These are phyloP conservation scores for Peucedramus taeniatus DNA, from an alignment of 2,113 vertebrate genomes.

Conservation along the genomic window DNA sequence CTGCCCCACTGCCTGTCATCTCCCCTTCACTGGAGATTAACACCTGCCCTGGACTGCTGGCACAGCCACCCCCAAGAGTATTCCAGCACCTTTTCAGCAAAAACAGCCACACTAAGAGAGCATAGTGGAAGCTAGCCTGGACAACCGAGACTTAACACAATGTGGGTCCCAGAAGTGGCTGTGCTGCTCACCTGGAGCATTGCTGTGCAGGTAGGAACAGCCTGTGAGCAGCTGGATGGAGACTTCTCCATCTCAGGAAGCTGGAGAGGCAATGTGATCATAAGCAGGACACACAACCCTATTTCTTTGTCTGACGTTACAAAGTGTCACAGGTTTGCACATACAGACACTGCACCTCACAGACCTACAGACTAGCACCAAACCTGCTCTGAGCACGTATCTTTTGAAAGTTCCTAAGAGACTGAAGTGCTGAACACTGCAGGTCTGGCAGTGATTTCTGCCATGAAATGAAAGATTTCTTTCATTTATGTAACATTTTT, in stretches of 20 bases:
- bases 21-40: background rate
- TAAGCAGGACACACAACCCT: background rate
- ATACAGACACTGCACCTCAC: background rate
- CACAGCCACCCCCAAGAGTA: background rate
- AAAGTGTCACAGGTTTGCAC: background rate
- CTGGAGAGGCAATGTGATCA: background rate
- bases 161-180: fast-evolving
- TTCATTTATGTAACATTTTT: background rate
- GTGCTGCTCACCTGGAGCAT: background rate
- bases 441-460: no score
- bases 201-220: fast-evolving
- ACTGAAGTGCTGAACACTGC: background rate
- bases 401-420: background rate
- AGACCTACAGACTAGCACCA: background rate
- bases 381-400: background rate
- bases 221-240: background rate
- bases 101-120: fast-evolving
- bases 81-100: background rate
- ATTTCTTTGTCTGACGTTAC: background rate
- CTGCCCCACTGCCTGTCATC: background rate
- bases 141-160: background rate
- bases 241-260: background rate
- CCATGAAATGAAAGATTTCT: no score
- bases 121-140: background rate
- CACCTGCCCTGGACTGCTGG: background rate